phyloP scores from a whole-genome alignment of 2,888 invertebrate species.

The Mantis religiosa region DNA sequence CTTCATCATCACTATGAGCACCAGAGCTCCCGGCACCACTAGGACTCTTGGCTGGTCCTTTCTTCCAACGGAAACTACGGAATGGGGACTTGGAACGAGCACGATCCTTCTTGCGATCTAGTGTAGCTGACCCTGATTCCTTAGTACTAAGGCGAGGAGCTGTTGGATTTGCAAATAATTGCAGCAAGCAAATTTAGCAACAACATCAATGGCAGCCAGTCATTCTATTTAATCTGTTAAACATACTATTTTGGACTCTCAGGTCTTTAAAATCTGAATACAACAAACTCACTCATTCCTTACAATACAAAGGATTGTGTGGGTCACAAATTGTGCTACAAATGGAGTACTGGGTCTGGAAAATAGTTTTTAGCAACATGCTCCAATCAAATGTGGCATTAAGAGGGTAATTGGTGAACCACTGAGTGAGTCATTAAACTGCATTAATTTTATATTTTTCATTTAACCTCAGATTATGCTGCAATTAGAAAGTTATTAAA shows the following conservation, averaged over 20 bases:
- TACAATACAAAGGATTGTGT: too few relatives aligned
- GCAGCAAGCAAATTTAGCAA: neutral
- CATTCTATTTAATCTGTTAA: neutral
- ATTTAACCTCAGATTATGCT: neutral
- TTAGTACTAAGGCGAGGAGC: constrained; percentile 27
- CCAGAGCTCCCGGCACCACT: constrained; percentile 38
- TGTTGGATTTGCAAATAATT: constrained; percentile 14
- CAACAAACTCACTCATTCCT: neutral
- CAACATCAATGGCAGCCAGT: neutral
- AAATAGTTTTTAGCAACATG: too few relatives aligned
- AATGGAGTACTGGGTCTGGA: too few relatives aligned
- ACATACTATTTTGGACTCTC: neutral
- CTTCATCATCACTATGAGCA: constrained; percentile 29
- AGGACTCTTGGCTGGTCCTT: constrained; percentile 52
- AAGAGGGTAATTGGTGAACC: neutral
- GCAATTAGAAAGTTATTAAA: neutral
- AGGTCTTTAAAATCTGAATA: neutral
- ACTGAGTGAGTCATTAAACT: neutral
- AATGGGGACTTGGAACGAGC: constrained; percentile 92
- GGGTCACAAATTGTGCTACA: too few relatives aligned
- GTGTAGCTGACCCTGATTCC: constrained; percentile 22
- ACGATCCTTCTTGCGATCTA: constrained; percentile 60
- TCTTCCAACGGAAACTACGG: constrained; percentile 89
- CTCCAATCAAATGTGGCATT: too few relatives aligned
- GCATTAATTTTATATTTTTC: neutral